Base-by-base conservation (phyloP, 2,888 invertebrate species). In the Eurytoma adleriae region DNA sequence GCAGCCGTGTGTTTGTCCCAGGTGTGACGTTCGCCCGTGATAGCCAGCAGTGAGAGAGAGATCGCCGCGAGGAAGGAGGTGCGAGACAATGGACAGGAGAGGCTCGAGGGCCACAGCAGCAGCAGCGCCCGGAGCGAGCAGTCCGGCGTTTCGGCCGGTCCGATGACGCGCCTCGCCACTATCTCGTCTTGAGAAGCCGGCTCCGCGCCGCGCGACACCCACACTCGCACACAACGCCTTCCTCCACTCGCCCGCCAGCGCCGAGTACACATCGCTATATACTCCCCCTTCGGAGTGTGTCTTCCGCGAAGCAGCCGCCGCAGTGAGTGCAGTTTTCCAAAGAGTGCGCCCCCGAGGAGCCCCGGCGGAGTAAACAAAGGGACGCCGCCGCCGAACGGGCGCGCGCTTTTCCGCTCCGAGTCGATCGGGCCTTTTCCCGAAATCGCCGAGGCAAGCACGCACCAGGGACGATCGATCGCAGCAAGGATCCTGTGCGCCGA, bases 101-200 rank as follows among this genome's bases (percentile, higher is more conserved):
- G 56, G 12, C 40, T 40, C 64, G 62, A 40, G 20, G 64, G 62
- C 12, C 50, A 50, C 50, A 50, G 50, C 20, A 67, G 62, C 10
- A 56, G 70, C 64, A 24, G 61, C 68, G 72, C 54, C 69, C 52
- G 69, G 69, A 69, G 64, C 48, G 54, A 24, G 30, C 1, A 69
- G 59, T 70, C 78, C 79, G 77, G 82, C 79, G 70, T 79, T 70
- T 74, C 66, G 62, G 79, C 74, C 74, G 77, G 77, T 70, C 78
- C 78, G 71, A 80, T 77, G 77, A 80, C 79, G 76, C 76, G 79
- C 66, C 56, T 73, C 54, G 56, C 56, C 13, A 27, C 20, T 13
- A n/a, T 50, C 50, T 10, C n/a, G 12, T 13, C 40, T 40, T 40
- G 40, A 40, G 40, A 40, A 40, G 40, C 40, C 40, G 40, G 40